Base-by-base conservation (phyloP, 2,888 invertebrate genomes). In the Ophion ventricosus region DNA sequence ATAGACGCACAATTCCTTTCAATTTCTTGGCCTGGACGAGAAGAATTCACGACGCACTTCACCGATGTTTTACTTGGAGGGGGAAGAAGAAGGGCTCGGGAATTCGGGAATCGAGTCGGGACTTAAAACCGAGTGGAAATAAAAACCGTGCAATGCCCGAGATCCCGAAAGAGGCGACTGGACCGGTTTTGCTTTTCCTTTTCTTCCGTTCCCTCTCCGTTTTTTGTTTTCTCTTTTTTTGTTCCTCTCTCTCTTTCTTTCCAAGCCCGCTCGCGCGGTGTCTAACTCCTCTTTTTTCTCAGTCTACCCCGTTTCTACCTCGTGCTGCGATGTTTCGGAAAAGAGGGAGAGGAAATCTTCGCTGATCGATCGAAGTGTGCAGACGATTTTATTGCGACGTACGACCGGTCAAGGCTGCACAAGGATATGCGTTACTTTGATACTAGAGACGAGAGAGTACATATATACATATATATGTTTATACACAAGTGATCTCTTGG, bases 91-190 rank as follows among this genome's bases (percentile, higher is more conserved):
- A 57, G 57, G 20, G 74, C 10, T n/a, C 23, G 43, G 79, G 79
- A 83, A 83, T 79, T 83, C 64, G 83, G 79, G 83, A 83, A 79
- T 83, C 83, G 75, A 75, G 78, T 20, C 35, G 79, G 69, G 73
- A 73, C 20, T 56, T 35, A 61, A 74, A 70, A 78, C 49, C 70
- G 49, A 78, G 74, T 74, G 63, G 75, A 79, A 74, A 83, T 79
- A 83, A 83, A 83, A 79, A 79, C 64, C 79, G 23, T 40, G 75
- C 66, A 80, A 70, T 64, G 79, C 72, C 14, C 35, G 40, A 57
- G 43, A 77, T 43, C n/a, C 56, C 73, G 26, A 66, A 26, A 20
- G 61, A 57, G 56, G 70, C 57, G 57, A 54, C 54, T 64, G 59
- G 75, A 76, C 70, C 83, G 79, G 79, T 69, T 73, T 64, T 54